Conservation (phyloP, 2,888 invertebrate genomes). For the Acronicta leporina region DNA sequence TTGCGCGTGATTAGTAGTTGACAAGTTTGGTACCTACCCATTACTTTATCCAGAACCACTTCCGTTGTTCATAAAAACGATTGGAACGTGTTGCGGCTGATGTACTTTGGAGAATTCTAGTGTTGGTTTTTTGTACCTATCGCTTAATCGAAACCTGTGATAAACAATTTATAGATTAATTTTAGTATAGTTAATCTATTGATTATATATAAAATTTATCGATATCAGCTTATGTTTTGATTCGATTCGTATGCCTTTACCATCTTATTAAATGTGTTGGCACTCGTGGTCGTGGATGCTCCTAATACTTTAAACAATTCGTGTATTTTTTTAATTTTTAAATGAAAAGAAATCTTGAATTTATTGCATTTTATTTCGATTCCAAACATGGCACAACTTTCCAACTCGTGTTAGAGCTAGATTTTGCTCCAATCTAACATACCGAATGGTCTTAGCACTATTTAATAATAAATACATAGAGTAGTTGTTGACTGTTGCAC, state of each 20-base stretch:
- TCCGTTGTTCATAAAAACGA: slow-evolving; percentile 5
- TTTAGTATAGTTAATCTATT: too few species aligned
- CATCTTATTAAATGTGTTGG: too few species aligned
- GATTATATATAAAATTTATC: too few species aligned
- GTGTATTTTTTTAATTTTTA: neutral
- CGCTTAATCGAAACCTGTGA: too few species aligned
- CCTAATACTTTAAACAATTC: too few species aligned
- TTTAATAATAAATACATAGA: slow-evolving; percentile 66
- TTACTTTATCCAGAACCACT: slow-evolving; percentile 1
- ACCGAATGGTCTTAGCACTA: slow-evolving; percentile 67
- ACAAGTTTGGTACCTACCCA: slow-evolving; percentile 19
- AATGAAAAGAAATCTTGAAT: slow-evolving; percentile 49
- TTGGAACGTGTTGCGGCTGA: neutral
- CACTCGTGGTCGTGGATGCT: too few species aligned
- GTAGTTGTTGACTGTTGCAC: slow-evolving; percentile 80
- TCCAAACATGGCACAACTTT: slow-evolving; percentile 71
- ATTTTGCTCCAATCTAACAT: slow-evolving; percentile 64
- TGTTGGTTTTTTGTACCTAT: neutral
- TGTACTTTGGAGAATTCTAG: neutral
- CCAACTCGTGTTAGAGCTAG: slow-evolving; percentile 64
- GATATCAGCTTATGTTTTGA: too few species aligned
- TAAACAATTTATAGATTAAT: too few species aligned
- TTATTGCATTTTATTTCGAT: slow-evolving; percentile 66
- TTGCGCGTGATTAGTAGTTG: slow-evolving; percentile 21
- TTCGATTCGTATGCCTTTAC: too few species aligned